These are phyloP conservation scores for Pteruthius melanotis DNA, from an alignment of 2,113 vertebrate genomes.

Conservation along the genomic window DNA sequence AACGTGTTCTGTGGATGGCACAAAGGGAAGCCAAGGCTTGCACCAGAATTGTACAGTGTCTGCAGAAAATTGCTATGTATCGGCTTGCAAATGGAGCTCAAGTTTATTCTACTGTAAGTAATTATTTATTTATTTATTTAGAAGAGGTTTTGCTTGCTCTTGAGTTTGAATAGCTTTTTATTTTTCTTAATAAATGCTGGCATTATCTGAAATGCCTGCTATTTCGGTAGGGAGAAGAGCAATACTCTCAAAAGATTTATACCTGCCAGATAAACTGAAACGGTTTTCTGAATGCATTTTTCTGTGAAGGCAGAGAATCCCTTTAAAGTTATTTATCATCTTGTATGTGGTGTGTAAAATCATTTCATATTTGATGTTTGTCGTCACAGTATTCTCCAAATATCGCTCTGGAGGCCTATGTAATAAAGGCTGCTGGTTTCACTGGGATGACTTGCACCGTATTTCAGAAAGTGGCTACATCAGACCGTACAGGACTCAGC, in stretches of 20 bases:
- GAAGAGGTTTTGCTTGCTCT: background rate
- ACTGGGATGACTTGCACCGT: slow-evolving; percentile 95
- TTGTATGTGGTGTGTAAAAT: background rate
- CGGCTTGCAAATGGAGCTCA: slow-evolving; percentile 84
- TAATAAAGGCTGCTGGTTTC: slow-evolving; percentile 86
- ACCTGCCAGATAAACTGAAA: background rate
- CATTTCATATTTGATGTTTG: slow-evolving; percentile 33
- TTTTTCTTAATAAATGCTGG: slow-evolving; percentile 10
- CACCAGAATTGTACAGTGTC: slow-evolving; percentile 86
- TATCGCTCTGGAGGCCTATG: slow-evolving; percentile 92
- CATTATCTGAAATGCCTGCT: background rate
- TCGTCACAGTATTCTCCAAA: slow-evolving; percentile 87
- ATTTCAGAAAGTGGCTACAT: slow-evolving; percentile 84
- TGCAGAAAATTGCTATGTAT: slow-evolving; percentile 86
- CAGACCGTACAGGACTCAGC: slow-evolving; percentile 77
- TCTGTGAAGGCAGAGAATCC: background rate
- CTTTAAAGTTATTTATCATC: background rate
- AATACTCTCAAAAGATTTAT: background rate
- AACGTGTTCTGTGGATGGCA: slow-evolving; percentile 90
- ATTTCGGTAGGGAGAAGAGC: background rate
- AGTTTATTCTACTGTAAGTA: slow-evolving; percentile 88
- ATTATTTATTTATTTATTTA: background rate
- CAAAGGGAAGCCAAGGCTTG: slow-evolving; percentile 91
- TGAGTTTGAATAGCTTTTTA: background rate
- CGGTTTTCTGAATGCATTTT: background rate